Conservation (phyloP, 2,888 invertebrate genomes). For the Stenodema calcarata region DNA sequence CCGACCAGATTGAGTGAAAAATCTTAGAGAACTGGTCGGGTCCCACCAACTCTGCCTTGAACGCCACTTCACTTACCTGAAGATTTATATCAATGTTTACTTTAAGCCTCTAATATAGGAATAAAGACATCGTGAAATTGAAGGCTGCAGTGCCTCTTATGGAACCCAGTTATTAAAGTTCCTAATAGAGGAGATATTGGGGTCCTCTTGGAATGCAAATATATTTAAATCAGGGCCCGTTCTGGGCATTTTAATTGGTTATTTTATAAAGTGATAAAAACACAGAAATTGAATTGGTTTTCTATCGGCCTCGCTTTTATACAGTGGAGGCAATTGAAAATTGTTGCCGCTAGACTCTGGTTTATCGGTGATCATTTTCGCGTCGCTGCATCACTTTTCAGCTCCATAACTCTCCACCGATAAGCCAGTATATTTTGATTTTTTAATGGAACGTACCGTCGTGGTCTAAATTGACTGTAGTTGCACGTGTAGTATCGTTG, state of each 20-base stretch:
- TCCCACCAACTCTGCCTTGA: neutral
- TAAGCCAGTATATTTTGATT: neutral
- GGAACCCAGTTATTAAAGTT: constrained; percentile 17
- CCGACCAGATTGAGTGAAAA: no score
- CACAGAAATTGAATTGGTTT: neutral
- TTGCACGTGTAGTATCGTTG: no score
- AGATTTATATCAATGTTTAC: constrained; percentile 13
- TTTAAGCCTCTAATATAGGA: neutral
- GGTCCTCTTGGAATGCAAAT: constrained; percentile 16
- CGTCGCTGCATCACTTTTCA: neutral
- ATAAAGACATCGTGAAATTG: constrained; percentile 26
- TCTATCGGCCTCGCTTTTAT: neutral
- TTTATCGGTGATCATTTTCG: neutral
- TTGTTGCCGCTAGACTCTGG: neutral
- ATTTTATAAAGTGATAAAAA: constrained; percentile 20
- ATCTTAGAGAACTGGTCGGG: neutral
- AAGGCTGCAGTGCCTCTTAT: neutral
- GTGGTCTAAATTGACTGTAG: no score
- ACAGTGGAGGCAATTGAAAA: neutral
- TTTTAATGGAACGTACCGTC: no score
- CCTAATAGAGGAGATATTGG: constrained; percentile 8
- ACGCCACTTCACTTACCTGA: neutral
- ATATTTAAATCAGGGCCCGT: constrained; percentile 4
- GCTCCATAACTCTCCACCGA: neutral
- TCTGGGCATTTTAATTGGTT: constrained; percentile 13